Evolutionary conservation across 2,888 invertebrate genomes (phyloP), one percentile per base, ranked within the genome.

Genomic region (Drosophila recens): DNA sequence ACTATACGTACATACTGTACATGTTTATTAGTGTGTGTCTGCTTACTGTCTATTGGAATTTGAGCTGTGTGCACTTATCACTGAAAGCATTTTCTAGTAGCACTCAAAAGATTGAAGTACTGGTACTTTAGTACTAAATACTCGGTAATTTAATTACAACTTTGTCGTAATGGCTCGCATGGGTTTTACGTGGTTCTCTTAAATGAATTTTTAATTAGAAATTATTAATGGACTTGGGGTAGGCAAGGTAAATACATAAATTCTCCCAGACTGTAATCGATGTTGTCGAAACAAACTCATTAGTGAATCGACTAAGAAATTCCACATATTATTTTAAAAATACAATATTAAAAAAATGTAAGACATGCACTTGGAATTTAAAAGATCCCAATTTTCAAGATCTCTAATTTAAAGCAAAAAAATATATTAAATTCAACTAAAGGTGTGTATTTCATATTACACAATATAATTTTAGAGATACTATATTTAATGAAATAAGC

Each of bases 1-100:
- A 34, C n/a, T 20, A 46, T 6, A 38, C 10, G 17, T n/a, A 27
- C 34, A 49, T 30, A 23, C 15, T 6, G 27, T 27, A 34, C 9
- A 45, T 30, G 11, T 17, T 11, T 33, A 40, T n/a, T 2, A 36
- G 9, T 38, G 5, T 45, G 0, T 66, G 38, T 42, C 42, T 40
- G 33, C 34, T 34, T 40, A 27, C 34, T 56, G 8, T 30, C 27
- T 52, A 53, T 69, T 76, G 81, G 68, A 80, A 72, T 82, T 80
- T 74, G 72, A 65, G 49, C 73, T 56, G 58, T 13, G 30, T 8
- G 38, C 27, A 73, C 75, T 76, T 72, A 76, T 76, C 75, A 65
- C 67, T 59, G 23, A 65, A 54, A 68, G 64, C 56, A 61, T 64
- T 75, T 68, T 80, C 58, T 59, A 74, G 51, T 70, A 57, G 75